Conservation (phyloP, 2,113 vertebrate species). For the Aspidoscelis tigris region DNA sequence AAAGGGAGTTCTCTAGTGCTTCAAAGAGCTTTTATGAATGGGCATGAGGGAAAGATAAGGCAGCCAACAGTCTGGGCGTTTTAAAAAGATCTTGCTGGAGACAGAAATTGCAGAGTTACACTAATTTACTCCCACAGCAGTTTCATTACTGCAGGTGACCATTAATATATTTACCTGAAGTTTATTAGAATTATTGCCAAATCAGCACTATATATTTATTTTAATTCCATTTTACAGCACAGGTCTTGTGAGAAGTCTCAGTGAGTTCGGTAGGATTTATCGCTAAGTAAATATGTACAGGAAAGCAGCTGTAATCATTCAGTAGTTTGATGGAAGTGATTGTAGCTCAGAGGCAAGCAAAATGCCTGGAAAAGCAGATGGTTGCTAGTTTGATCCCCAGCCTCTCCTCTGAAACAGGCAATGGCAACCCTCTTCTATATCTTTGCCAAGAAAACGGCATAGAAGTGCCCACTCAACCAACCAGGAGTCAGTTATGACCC, state of each 20-base stretch:
- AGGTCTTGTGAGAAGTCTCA: neutral
- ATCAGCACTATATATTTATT: neutral
- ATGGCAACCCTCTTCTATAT: too few species aligned
- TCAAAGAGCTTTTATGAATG: constrained; percentile 9
- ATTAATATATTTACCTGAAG: neutral
- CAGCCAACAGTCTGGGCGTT: neutral
- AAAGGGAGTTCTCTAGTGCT: constrained; percentile 26
- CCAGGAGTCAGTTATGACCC: too few species aligned
- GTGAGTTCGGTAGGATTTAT: neutral
- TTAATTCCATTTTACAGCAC: neutral
- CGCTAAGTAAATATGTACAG: neutral
- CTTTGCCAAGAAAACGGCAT: too few species aligned
- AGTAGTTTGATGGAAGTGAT: too few species aligned
- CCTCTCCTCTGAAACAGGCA: too few species aligned
- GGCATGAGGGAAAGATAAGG: neutral
- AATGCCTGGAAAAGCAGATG: too few species aligned
- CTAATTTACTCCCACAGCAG: neutral
- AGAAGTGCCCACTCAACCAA: too few species aligned
- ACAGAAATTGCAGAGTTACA: constrained; percentile 7
- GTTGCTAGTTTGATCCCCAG: too few species aligned
- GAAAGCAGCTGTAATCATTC: neutral
- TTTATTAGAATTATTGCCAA: neutral
- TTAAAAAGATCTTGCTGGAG: neutral
- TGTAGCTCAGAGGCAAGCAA: too few species aligned
- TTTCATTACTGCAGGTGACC: neutral